Evolutionary conservation across 2,113 vertebrate genomes (phyloP).

Genomic region (Takifugu flavidus): DNA sequence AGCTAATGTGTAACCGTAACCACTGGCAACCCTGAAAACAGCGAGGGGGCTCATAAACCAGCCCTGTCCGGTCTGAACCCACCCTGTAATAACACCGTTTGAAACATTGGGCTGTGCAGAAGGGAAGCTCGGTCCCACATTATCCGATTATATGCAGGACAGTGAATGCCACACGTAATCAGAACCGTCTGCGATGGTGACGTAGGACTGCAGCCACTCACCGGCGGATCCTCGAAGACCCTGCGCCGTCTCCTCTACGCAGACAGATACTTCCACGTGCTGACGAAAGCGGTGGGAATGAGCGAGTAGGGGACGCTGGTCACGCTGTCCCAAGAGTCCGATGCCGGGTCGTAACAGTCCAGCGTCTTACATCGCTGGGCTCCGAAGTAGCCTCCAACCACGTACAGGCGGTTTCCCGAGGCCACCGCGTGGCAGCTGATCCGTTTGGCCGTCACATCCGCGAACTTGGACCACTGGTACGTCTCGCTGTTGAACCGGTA

Average conservation of each 20-base stretch:
- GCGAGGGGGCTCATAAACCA: constrained; percentile 37
- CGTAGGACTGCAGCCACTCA: constrained; percentile 58
- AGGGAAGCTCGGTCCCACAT: not conserved
- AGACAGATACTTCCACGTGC: constrained; percentile 84
- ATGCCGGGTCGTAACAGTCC: constrained; percentile 83
- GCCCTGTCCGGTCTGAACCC: constrained; percentile 16
- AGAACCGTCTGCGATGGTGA: constrained; percentile 6
- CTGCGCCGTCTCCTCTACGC: constrained; percentile 57
- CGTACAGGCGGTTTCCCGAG: constrained; percentile 80
- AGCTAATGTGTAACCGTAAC: constrained; percentile 66
- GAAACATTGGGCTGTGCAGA: not conserved
- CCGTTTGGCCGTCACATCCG: constrained; percentile 77
- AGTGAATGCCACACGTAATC: constrained; percentile 17
- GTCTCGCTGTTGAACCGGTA: constrained; percentile 85
- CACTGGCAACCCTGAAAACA: constrained; percentile 61
- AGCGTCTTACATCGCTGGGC: constrained; percentile 82
- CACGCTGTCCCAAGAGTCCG: constrained; percentile 82
- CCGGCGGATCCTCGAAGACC: constrained; percentile 26
- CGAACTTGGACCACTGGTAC: constrained; percentile 83
- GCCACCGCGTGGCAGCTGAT: constrained; percentile 84
- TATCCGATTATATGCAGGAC: constrained; percentile 1
- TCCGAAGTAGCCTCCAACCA: constrained; percentile 83
- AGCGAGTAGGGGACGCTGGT: constrained; percentile 83
- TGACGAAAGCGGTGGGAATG: constrained; percentile 84
- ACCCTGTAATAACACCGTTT: constrained; percentile 2